Percentiles rank a stretch among this genome's conserved stretches.
Evolutionary conservation across 2,113 vertebrate genomes (phyloP).

Genomic region (Elgaria multicarinata): DNA sequence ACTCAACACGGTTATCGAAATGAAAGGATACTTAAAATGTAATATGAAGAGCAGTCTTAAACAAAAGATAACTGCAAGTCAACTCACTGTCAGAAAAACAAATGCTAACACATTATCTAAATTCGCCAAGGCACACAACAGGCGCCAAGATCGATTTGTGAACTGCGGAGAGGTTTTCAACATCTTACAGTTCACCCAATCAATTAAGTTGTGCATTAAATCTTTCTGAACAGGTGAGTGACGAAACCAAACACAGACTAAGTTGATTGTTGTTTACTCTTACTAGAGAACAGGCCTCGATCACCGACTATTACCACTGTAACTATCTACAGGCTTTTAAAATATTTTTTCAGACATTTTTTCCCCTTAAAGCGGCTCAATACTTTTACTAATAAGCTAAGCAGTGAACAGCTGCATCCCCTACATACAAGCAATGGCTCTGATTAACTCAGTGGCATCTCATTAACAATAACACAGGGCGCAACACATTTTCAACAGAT

Average conservation of each 20-base stretch:
- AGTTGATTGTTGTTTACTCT: not conserved
- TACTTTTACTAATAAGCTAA: not conserved
- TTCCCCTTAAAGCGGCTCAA: not conserved
- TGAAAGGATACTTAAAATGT: not conserved
- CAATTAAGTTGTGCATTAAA: not conserved
- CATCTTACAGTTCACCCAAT: not conserved
- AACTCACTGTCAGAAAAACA: not conserved
- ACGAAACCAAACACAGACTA: not conserved
- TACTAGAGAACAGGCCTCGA: not conserved
- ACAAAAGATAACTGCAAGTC: not conserved
- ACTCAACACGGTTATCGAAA: not conserved
- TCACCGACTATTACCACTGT: not conserved
- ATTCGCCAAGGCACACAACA: not conserved
- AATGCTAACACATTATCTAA: not conserved
- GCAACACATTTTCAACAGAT: constrained; percentile 16
- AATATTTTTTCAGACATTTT: not conserved
- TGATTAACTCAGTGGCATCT: not conserved
- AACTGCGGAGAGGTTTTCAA: not conserved
- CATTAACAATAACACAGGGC: not conserved
- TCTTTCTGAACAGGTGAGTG: not conserved
- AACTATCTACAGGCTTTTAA: too few species aligned
- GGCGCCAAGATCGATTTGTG: not conserved
- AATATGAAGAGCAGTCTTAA: not conserved
- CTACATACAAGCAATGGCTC: not conserved
- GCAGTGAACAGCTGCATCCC: constrained; percentile 21